Conservation (phyloP, 2,888 invertebrate genomes). For the Callosobruchus maculatus region DNA sequence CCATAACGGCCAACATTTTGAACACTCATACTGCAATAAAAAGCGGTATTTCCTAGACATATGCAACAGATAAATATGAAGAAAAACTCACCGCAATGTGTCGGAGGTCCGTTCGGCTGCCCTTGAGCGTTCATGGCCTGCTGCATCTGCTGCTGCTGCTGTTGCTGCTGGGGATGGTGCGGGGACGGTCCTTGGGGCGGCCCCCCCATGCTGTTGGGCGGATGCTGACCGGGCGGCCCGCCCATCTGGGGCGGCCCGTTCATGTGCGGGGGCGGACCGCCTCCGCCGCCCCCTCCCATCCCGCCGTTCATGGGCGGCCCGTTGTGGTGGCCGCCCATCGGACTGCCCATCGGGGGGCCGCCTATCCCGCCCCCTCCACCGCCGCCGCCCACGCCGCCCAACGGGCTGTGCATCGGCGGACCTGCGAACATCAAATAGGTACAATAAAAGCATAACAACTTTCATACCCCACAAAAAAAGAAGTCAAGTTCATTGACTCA, state of each 20-base stretch:
- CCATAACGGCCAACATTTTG: too few relatives aligned
- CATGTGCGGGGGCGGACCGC: slow-evolving; percentile 42
- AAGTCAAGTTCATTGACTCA: too few relatives aligned
- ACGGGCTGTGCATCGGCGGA: slow-evolving; percentile 58
- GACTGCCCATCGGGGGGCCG: slow-evolving; percentile 33
- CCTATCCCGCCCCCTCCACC: slow-evolving; percentile 43
- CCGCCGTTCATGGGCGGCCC: slow-evolving; percentile 69
- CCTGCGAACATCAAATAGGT: slow-evolving; percentile 31
- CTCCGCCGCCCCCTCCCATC: slow-evolving; percentile 44
- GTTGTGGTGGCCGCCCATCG: slow-evolving; percentile 24
- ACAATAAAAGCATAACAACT: too few relatives aligned
- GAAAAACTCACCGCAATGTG: slow-evolving; percentile 9
- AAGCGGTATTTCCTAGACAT: too few relatives aligned
- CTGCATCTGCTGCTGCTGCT: too few relatives aligned
- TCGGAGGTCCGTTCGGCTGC: slow-evolving; percentile 51
- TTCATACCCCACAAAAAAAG: background rate
- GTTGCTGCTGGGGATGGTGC: background rate
- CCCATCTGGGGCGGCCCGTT: slow-evolving; percentile 68
- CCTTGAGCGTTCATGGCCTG: background rate
- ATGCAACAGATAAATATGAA: too few relatives aligned
- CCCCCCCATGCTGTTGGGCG: slow-evolving; percentile 63
- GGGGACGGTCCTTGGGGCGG: background rate
- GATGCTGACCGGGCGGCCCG: slow-evolving; percentile 47
- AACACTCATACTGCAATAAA: too few relatives aligned
- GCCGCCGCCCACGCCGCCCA: slow-evolving; percentile 65